Conservation (phyloP, 2,888 invertebrate genomes). For the Thysanoteuthis rhombus region DNA sequence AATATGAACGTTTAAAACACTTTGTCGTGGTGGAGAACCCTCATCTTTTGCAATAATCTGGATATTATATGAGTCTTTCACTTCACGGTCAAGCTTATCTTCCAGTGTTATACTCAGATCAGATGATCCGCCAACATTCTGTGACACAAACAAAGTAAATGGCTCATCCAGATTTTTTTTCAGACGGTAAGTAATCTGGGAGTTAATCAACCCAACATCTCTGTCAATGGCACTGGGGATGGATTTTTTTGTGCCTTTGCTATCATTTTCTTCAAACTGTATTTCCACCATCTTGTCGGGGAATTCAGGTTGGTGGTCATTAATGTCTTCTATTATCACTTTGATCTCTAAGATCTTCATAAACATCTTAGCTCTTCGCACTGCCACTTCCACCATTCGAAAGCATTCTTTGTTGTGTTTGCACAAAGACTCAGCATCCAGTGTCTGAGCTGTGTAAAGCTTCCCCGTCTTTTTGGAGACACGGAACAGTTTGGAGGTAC, state of each 20-base stretch:
- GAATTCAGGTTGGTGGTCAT: neutral
- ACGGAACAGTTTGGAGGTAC: neutral
- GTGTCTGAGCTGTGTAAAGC: neutral
- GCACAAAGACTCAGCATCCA: neutral
- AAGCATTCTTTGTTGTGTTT: neutral
- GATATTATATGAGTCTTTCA: neutral
- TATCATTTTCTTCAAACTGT: neutral
- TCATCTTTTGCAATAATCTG: neutral
- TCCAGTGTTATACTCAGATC: neutral
- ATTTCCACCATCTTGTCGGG: neutral
- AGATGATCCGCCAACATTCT: neutral
- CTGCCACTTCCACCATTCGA: neutral
- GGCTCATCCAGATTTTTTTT: neutral
- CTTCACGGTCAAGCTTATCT: constrained; percentile 17
- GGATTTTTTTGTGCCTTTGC: neutral
- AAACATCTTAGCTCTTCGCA: neutral
- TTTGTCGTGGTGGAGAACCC: neutral
- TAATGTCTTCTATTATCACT: neutral
- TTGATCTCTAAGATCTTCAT: neutral
- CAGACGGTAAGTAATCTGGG: neutral
- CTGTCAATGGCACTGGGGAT: neutral
- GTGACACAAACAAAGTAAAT: neutral
- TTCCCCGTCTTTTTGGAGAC: neutral
- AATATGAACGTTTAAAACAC: constrained; percentile 36
- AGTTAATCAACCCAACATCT: neutral